phyloP scores from a whole-genome alignment of 2,113 vertebrate genomes.

The Carassius gibelio region DNA sequence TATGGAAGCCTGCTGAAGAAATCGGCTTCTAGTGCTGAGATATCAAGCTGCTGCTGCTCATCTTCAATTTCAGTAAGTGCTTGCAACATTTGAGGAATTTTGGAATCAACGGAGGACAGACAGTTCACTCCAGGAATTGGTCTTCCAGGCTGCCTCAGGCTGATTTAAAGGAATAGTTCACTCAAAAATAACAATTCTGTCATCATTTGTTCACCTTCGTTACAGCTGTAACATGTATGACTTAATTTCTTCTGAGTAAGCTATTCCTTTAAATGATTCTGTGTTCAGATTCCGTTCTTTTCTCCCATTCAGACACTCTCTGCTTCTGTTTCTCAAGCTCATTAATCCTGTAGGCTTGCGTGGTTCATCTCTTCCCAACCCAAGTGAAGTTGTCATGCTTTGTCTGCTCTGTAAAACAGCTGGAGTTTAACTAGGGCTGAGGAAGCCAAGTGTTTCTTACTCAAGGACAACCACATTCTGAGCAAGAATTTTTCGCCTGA shows the following conservation, averaged over 20 bases:
- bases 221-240: neutral
- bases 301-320: neutral
- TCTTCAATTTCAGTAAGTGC: conserved; percentile 15
- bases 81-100: conserved; percentile 20
- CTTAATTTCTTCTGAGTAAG: neutral
- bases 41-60: neutral
- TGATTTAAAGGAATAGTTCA: neutral
- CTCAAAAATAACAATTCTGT: neutral
- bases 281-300: neutral
- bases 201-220: neutral
- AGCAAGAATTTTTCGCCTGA: conserved; percentile 35
- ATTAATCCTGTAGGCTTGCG: conserved; percentile 19
- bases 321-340: conserved; percentile 22
- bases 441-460: conserved; percentile 58
- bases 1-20: neutral
- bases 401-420: conserved; percentile 58
- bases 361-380: conserved; percentile 10
- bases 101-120: neutral
- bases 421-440: conserved; percentile 45
- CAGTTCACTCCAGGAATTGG: neutral
- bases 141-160: neutral
- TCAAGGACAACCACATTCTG: conserved; percentile 53
- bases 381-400: neutral
- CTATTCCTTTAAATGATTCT: neutral
- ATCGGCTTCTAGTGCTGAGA: neutral